These are phyloP conservation scores for Gambusia holbrooki DNA, from an alignment of 2,113 vertebrate species.

Conservation along the genomic window DNA sequence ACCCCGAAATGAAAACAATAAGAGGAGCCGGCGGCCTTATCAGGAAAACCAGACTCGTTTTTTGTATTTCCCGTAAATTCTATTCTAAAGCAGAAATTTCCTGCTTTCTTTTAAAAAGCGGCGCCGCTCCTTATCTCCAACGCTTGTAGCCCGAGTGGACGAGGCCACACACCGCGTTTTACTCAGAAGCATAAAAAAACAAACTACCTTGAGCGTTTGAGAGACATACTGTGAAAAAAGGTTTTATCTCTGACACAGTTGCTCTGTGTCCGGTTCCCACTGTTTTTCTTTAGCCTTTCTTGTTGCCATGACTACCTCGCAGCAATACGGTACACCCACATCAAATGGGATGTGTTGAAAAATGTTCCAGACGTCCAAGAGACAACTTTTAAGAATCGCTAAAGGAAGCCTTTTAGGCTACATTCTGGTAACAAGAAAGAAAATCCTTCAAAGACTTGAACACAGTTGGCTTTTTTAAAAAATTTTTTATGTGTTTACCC, in stretches of 20 bases:
- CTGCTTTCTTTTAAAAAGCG: constrained; percentile 2
- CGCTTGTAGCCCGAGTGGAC: constrained; percentile 3
- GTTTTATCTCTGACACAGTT: constrained; percentile 24
- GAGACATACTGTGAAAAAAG: background rate
- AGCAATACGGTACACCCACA: constrained; percentile 5
- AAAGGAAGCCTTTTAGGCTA: background rate
- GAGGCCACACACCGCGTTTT: background rate
- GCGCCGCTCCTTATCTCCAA: constrained; percentile 13
- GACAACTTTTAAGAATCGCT: background rate
- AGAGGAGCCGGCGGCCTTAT: constrained; percentile 14
- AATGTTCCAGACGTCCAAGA: constrained; percentile 19
- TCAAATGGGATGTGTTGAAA: constrained; percentile 4
- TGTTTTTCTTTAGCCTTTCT: constrained; percentile 10
- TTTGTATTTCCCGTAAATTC: background rate
- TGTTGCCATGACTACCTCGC: constrained; percentile 42
- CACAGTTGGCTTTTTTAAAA: background rate
- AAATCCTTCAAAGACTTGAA: background rate
- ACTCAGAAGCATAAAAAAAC: background rate
- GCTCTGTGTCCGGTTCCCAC: background rate
- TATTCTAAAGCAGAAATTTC: constrained; percentile 5
- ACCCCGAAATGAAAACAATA: background rate
- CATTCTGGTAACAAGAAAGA: background rate
- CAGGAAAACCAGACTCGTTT: constrained; percentile 2
- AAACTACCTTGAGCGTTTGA: constrained; percentile 6
- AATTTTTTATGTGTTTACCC: background rate